Percentiles rank a stretch among this genome's conserved stretches.
Evolutionary conservation across 2,888 invertebrate genomes (phyloP).

Genomic region (Amphipyra tragopoginis): DNA sequence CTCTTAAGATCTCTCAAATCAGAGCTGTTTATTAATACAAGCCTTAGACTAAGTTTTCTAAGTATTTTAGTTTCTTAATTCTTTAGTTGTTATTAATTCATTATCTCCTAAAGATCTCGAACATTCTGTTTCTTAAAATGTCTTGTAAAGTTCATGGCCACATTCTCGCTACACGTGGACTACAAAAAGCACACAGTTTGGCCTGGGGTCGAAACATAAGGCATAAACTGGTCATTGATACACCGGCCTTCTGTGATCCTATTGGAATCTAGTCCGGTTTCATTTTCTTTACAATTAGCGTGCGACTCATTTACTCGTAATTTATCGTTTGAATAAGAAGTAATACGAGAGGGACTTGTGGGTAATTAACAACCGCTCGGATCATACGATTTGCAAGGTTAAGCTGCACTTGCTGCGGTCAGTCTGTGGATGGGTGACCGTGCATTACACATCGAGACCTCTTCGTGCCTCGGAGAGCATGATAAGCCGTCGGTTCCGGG

Average conservation of each 20-base stretch:
- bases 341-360: too few species aligned
- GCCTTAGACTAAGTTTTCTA: too few species aligned
- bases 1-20: not conserved
- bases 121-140: not conserved
- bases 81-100: not conserved
- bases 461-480: too few species aligned
- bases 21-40: too few species aligned
- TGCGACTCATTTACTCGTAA: not conserved
- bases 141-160: constrained; percentile 1
- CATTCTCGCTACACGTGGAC: not conserved
- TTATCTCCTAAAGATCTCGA: not conserved
- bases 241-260: not conserved
- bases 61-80: not conserved
- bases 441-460: too few species aligned
- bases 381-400: too few species aligned
- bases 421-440: too few species aligned
- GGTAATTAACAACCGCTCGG: too few species aligned
- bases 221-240: not conserved
- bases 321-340: too few species aligned
- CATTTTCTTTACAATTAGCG: not conserved
- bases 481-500: too few species aligned
- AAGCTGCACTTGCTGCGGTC: too few species aligned
- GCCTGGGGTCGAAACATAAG: not conserved
- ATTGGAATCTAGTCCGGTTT: not conserved
- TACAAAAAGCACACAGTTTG: not conserved